Evolutionary conservation across 2,113 vertebrate species (phyloP).

Genomic region (Serilophus lunatus): DNA sequence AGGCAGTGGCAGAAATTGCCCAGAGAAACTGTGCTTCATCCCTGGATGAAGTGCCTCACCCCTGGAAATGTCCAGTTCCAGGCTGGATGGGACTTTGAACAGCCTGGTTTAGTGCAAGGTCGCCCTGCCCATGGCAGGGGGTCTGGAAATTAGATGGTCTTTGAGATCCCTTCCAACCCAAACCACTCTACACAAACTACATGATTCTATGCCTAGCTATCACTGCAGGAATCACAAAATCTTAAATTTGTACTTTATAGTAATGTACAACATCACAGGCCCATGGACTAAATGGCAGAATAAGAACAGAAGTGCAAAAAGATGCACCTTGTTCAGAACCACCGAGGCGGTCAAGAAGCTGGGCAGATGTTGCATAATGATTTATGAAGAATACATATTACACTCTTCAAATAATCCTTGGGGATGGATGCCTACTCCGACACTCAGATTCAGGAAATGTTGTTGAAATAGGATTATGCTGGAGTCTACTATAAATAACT

Average conservation of each 20-base stretch:
- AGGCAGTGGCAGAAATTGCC: not conserved
- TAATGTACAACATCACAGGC: accelerated
- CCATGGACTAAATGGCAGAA: accelerated
- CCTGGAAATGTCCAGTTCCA: not conserved
- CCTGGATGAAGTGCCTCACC: not conserved
- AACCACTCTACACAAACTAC: too few species aligned
- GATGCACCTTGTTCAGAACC: accelerated
- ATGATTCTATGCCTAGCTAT: not conserved
- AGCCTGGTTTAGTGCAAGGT: not conserved
- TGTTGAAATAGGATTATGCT: not conserved
- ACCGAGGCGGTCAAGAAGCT: not conserved
- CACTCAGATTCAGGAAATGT: not conserved
- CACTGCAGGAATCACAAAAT: not conserved
- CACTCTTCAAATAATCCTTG: not conserved
- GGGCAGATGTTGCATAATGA: too few species aligned
- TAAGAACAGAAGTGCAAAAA: not conserved
- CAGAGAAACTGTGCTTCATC: not conserved
- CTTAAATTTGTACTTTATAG: not conserved
- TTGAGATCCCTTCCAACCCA: not conserved
- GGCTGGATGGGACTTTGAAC: not conserved
- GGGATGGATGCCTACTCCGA: not conserved
- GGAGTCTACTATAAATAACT: not conserved
- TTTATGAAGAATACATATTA: not conserved
- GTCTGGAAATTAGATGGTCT: not conserved
- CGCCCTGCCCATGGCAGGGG: too few species aligned